phyloP scores from a whole-genome alignment of 2,797 vertebrate genomes.

The Enteromius fasciolatus region DNA sequence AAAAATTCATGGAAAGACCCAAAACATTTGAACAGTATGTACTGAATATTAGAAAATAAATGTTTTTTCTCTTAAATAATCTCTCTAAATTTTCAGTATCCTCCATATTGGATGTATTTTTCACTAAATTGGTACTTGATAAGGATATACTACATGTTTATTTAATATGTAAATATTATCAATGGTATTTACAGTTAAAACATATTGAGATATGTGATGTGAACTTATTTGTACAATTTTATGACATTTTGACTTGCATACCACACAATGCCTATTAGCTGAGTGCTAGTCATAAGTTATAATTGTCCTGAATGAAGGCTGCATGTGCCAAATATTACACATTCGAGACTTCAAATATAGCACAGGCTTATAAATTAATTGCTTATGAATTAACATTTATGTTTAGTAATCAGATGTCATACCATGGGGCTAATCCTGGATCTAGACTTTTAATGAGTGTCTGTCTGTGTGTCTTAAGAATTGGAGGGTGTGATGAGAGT shows the following conservation, averaged over 20 bases:
- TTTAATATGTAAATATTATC: not conserved
- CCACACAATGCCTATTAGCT: not conserved
- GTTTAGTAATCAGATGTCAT: constrained; percentile 15
- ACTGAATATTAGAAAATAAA: too few species aligned
- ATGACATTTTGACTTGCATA: not conserved
- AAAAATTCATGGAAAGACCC: not conserved
- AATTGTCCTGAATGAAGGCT: constrained; percentile 16
- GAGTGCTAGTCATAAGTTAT: constrained; percentile 11
- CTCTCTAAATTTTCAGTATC: too few species aligned
- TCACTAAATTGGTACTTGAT: not conserved
- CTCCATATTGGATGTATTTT: not conserved
- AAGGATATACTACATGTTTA: not conserved
- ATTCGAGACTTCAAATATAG: constrained; percentile 17
- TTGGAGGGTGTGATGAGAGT: constrained; percentile 26
- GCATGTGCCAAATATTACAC: constrained; percentile 23
- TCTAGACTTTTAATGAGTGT: constrained; percentile 61
- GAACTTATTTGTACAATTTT: not conserved
- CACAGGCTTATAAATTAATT: constrained; percentile 20
- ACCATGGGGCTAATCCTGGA: constrained; percentile 42
- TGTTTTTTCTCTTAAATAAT: too few species aligned
- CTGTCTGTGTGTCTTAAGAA: constrained; percentile 40
- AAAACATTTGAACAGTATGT: not conserved
- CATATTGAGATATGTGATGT: not conserved
- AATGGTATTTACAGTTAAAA: not conserved
- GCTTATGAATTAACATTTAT: constrained; percentile 3